Conservation (phyloP, 2,888 invertebrate species). For the Esperia sulphurella region DNA sequence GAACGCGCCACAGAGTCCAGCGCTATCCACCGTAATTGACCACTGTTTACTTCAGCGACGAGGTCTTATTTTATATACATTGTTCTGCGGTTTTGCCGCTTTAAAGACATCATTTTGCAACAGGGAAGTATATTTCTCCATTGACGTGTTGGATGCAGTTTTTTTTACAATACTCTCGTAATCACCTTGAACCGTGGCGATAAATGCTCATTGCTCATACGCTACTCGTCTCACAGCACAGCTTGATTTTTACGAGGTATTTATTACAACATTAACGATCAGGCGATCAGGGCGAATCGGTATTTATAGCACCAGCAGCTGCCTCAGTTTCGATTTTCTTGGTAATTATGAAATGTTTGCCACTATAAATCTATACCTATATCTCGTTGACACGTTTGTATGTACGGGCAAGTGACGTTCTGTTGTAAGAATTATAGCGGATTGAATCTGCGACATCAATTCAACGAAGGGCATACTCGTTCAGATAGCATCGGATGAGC, state of each 20-base stretch:
- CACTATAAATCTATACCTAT: neutral
- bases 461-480: constrained; percentile 34
- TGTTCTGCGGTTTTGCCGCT: constrained; percentile 47
- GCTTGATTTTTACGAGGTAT: constrained; percentile 44
- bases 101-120: constrained; percentile 30
- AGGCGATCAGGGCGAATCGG: constrained; percentile 29
- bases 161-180: constrained; percentile 8
- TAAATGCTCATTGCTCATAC: constrained; percentile 21
- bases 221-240: constrained; percentile 31
- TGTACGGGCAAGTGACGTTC: neutral
- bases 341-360: constrained; percentile 26
- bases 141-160: constrained; percentile 9
- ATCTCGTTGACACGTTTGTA: neutral
- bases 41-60: constrained; percentile 72
- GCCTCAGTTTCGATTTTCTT: constrained; percentile 34
- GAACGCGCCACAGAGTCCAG: constrained; percentile 65
- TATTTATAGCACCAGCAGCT: constrained; percentile 44
- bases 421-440: constrained; percentile 9
- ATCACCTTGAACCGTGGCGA: constrained; percentile 21
- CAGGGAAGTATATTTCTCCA: constrained; percentile 33
- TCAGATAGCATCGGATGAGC: constrained; percentile 56
- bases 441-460: constrained; percentile 24
- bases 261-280: constrained; percentile 39
- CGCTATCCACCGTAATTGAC: constrained; percentile 73
- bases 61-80: constrained; percentile 67